These are phyloP conservation scores for Otolemur crassicaudatus DNA, from an alignment of 2,797 vertebrate genomes.

Conservation along the genomic window DNA sequence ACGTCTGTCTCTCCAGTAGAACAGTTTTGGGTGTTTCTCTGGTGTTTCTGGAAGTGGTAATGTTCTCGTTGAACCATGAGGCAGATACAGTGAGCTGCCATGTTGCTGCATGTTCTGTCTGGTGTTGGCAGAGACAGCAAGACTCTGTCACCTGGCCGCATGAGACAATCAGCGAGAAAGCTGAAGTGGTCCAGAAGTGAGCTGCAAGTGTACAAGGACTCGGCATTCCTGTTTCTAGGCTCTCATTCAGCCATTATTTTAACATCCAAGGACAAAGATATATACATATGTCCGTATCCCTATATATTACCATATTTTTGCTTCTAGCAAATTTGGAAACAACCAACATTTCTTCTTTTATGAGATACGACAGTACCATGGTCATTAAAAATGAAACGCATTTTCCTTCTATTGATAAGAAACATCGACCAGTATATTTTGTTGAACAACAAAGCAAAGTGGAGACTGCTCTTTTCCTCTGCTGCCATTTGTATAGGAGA, in stretches of 20 bases:
- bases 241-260: not conserved
- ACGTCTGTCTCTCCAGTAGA: not conserved
- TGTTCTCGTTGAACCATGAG: no score
- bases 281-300: no score
- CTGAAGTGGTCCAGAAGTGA: not conserved
- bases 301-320: not conserved
- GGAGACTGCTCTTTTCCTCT: not conserved
- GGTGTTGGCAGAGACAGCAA: not conserved
- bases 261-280: not conserved
- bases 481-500: not conserved
- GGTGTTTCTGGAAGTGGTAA: not conserved
- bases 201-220: not conserved
- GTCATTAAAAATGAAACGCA: not conserved
- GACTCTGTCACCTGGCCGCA: no score
- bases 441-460: not conserved
- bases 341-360: not conserved
- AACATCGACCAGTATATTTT: not conserved
- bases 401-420: not conserved
- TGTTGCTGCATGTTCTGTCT: not conserved
- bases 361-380: no score
- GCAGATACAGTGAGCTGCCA: no score
- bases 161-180: no score
- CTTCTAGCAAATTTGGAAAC: not conserved
- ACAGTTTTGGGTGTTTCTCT: rapidly evolving
- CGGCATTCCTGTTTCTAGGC: not conserved